Conservation (phyloP, 1,140 invertebrate species). For the Dermatophagoides farinae region DNA sequence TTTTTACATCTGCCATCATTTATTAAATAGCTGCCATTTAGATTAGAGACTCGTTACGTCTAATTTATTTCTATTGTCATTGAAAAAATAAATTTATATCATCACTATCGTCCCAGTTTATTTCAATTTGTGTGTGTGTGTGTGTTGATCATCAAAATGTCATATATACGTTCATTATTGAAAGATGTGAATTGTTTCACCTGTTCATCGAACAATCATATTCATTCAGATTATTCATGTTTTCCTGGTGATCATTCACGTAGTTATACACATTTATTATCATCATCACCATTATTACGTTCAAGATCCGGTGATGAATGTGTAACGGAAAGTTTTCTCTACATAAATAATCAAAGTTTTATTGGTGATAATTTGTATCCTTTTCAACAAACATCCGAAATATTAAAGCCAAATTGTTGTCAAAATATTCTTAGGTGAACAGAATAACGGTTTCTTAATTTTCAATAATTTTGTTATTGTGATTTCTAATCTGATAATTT, state of each 20-base stretch:
- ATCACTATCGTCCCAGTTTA: too few species aligned
- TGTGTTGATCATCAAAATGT: not conserved
- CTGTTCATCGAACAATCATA: not conserved
- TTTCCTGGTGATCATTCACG: not conserved
- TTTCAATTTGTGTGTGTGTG: not conserved
- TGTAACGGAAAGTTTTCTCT: too few species aligned
- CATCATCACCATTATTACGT: not conserved
- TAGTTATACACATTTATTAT: not conserved
- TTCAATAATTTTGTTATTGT: too few species aligned
- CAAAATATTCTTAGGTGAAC: not conserved
- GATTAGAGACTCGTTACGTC: too few species aligned
- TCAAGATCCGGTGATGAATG: not conserved
- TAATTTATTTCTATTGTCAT: too few species aligned
- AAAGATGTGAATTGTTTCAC: conserved; percentile 3
- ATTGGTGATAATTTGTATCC: not conserved
- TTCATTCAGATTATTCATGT: not conserved
- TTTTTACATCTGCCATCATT: too few species aligned
- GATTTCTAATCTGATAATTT: not conserved
- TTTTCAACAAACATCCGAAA: not conserved
- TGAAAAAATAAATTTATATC: too few species aligned
- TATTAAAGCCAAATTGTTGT: not conserved
- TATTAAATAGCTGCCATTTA: too few species aligned
- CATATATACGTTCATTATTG: not conserved
- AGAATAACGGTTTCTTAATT: not conserved
- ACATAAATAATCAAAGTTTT: too few species aligned